Evolutionary conservation across 1,140 invertebrate genomes (phyloP).

Genomic region (Aphidius gifuensis): DNA sequence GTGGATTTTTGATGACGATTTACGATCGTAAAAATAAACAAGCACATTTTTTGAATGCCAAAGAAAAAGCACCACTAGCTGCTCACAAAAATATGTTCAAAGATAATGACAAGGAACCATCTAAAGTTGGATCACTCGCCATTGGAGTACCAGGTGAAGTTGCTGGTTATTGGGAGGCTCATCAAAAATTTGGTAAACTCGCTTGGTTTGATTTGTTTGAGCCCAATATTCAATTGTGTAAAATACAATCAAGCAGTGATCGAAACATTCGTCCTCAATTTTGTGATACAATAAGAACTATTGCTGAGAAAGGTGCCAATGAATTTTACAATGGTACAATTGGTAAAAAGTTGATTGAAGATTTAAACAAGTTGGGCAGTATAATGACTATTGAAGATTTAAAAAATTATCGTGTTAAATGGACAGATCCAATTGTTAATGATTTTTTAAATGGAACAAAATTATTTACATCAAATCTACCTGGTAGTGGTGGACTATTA

Average conservation of each 20-base stretch:
- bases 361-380: conserved; percentile 68
- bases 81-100: conserved; percentile 70
- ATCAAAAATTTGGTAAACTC: conserved; percentile 76
- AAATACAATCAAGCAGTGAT: too few relatives aligned
- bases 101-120: conserved; percentile 41
- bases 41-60: conserved; percentile 72
- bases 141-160: conserved; percentile 90
- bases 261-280: too few relatives aligned
- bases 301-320: conserved; percentile 70
- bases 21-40: conserved; percentile 63
- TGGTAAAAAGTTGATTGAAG: conserved; percentile 65
- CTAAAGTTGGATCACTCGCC: conserved; percentile 65
- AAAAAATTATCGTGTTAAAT: conserved; percentile 60
- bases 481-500: conserved; percentile 77
- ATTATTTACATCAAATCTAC: conserved; percentile 71
- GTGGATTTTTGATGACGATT: conserved; percentile 82
- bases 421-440: conserved; percentile 63
- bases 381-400: conserved; percentile 75
- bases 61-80: conserved; percentile 74
- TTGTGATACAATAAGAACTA: conserved; percentile 64
- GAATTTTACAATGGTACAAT: conserved; percentile 78
- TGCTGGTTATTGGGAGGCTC: conserved; percentile 81
- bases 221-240: conserved; percentile 73
- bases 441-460: conserved; percentile 60
- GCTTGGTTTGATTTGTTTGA: conserved; percentile 78